Percentiles rank a stretch among this genome's conserved stretches.
phyloP scores from a whole-genome alignment of 2,888 invertebrate species.

The Apamea monoglypha region DNA sequence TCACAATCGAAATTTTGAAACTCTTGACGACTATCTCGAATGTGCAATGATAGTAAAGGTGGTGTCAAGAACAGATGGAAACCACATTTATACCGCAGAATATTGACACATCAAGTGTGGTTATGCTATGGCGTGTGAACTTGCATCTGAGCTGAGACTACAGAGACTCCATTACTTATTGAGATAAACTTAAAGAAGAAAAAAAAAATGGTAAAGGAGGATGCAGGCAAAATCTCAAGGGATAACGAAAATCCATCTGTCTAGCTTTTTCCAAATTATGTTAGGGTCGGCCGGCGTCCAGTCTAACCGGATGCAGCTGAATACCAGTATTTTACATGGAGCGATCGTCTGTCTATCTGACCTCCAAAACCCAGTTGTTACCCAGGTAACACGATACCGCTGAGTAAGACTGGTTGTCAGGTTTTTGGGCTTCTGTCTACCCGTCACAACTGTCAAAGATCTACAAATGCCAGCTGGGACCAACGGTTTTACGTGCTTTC shows the following conservation, averaged over 20 bases:
- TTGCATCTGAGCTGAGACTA: not conserved
- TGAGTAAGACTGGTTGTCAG: too few species aligned
- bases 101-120: conserved; percentile 17
- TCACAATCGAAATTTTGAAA: conserved; percentile 39
- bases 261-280: not conserved
- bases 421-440: not conserved
- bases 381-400: not conserved
- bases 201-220: too few species aligned
- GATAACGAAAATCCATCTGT: not conserved
- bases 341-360: not conserved
- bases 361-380: not conserved
- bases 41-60: conserved; percentile 17
- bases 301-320: not conserved
- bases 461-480: not conserved
- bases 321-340: not conserved
- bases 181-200: not conserved
- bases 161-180: too few species aligned
- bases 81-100: conserved; percentile 19
- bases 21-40: conserved; percentile 9
- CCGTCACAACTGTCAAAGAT: not conserved
- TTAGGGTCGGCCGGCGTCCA: not conserved
- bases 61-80: not conserved
- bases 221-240: not conserved
- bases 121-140: conserved; percentile 16
- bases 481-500: not conserved